A percentile compares a stretch with the other conserved stretches of the same genome.
phyloP scores from a whole-genome alignment of 1,140 invertebrate genomes.

The Tetragonula clypearis region DNA sequence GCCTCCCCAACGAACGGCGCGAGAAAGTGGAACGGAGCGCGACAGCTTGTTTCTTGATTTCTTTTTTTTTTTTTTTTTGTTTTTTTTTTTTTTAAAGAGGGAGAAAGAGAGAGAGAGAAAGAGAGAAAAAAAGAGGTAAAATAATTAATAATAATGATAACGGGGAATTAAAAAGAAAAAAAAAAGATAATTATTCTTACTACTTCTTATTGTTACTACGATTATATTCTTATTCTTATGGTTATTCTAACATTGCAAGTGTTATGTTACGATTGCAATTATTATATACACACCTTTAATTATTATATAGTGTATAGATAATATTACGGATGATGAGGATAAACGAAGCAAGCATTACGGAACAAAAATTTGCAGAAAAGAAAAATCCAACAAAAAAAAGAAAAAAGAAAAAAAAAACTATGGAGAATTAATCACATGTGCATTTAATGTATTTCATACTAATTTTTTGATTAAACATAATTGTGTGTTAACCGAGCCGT shows the following conservation, averaged over 20 bases:
- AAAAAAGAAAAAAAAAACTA: constrained; percentile 72
- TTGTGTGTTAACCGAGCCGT: constrained; percentile 78
- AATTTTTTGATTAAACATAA: constrained; percentile 83
- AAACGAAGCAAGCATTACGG: constrained; percentile 62
- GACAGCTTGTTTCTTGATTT: too few species aligned
- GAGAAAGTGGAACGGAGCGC: too few species aligned
- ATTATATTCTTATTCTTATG: constrained; percentile 74
- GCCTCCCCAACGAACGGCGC: too few species aligned
- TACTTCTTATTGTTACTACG: constrained; percentile 73
- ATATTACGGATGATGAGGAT: constrained; percentile 75
- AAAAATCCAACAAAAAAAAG: constrained; percentile 65
- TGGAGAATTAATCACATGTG: constrained; percentile 81
- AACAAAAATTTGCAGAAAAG: constrained; percentile 63
- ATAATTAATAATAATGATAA: constrained; percentile 51
- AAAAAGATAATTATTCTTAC: constrained; percentile 69
- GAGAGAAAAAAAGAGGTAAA: background rate
- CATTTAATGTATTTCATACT: constrained; percentile 82
- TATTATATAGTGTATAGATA: constrained; percentile 74
- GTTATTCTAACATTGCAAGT: constrained; percentile 72
- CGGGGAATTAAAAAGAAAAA: background rate
- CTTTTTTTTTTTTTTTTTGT: too few species aligned
- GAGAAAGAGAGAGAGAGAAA: too few species aligned
- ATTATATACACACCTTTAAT: constrained; percentile 77
- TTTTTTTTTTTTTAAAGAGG: too few species aligned
- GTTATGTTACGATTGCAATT: constrained; percentile 73